Evolutionary conservation across 2,113 vertebrate genomes (phyloP).

Genomic region (Coracopsis vasa): DNA sequence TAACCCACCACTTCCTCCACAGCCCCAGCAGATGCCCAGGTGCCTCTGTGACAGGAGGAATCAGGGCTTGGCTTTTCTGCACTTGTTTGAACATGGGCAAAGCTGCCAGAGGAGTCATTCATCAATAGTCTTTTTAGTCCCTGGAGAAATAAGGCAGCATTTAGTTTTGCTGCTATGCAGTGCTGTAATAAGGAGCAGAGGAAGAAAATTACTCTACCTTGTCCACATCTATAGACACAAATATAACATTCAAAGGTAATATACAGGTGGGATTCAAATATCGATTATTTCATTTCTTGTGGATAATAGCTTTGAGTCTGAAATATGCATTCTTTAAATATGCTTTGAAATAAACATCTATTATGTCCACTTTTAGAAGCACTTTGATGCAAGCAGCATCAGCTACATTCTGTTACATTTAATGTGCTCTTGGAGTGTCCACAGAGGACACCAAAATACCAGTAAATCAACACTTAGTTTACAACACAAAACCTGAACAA

Average conservation of each 20-base stretch:
- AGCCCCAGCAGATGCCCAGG: not conserved
- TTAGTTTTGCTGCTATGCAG: not conserved
- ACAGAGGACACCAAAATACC: not conserved
- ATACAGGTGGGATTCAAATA: not conserved
- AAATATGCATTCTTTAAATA: not conserved
- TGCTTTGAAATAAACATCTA: not conserved
- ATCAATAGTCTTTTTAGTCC: not conserved
- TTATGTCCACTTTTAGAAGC: not conserved
- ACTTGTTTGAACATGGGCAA: not conserved
- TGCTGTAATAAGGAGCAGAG: not conserved
- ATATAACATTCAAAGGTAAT: not conserved
- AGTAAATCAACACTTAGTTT: not conserved
- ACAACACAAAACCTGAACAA: not conserved
- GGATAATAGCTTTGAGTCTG: not conserved
- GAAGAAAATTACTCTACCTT: not conserved
- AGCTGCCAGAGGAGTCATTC: not conserved
- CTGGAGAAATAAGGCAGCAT: not conserved
- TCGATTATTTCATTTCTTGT: not conserved
- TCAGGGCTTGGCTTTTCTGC: not conserved
- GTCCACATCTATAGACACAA: not conserved
- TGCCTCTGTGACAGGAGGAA: accelerated
- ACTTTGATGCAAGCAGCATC: not conserved
- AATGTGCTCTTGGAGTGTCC: not conserved
- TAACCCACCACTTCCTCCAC: not conserved
- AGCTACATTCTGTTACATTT: not conserved